A percentile compares a stretch with the other conserved stretches of the same genome.
Conservation (phyloP, 2,113 vertebrate genomes). For the Chloebia gouldiae region DNA sequence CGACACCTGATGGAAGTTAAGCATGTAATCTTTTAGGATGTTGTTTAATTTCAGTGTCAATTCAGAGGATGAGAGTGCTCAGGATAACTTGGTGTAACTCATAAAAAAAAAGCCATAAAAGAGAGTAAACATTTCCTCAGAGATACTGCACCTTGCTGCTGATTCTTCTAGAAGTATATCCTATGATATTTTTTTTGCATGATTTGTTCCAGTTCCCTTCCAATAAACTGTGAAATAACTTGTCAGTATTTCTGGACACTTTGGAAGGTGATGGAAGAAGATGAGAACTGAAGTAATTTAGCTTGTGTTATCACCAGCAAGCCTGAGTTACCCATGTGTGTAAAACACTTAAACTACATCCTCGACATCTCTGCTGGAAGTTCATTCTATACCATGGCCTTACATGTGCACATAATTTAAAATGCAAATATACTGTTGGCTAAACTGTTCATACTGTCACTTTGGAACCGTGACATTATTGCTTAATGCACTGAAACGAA, state of each 20-base stretch:
- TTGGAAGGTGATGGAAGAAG: neutral
- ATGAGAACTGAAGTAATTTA: neutral
- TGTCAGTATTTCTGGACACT: neutral
- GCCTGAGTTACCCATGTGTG: fast-evolving
- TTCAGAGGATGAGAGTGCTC: neutral
- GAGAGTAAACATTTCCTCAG: neutral
- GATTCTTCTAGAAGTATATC: neutral
- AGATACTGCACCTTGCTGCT: neutral
- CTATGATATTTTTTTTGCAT: neutral
- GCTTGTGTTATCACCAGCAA: neutral
- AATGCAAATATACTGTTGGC: neutral
- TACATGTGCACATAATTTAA: neutral
- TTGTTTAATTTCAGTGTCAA: neutral
- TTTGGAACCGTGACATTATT: neutral
- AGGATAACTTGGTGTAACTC: neutral
- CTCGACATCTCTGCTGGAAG: neutral
- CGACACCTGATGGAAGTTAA: neutral
- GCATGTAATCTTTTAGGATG: neutral
- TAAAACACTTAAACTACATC: neutral
- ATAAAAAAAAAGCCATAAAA: neutral
- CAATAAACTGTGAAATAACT: constrained; percentile 39
- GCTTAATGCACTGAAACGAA: neutral
- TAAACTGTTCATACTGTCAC: neutral
- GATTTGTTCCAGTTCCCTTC: neutral
- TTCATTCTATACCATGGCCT: neutral